These are phyloP conservation scores for Taeniopygia guttata DNA, from an alignment of 2,797 vertebrate species.

Conservation along the genomic window DNA sequence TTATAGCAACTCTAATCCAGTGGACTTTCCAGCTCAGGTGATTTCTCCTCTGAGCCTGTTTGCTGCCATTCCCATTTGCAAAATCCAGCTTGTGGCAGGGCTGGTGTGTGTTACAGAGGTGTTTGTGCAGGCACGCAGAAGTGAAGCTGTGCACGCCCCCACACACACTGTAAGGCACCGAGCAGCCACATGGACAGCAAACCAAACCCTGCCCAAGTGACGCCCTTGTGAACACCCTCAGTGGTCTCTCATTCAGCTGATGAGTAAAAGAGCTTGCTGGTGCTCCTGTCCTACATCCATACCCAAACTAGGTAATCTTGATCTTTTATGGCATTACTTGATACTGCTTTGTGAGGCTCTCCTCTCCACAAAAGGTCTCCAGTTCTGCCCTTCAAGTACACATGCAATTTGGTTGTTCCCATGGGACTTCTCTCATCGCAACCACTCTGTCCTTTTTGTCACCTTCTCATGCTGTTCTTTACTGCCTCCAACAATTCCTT, in stretches of 20 bases:
- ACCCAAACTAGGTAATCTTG: background rate
- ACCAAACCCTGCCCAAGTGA: fast-evolving
- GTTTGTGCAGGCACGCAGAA: background rate
- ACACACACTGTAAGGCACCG: background rate
- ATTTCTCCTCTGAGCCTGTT: background rate
- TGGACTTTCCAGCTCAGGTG: background rate
- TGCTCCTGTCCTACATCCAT: background rate
- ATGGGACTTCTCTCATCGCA: background rate
- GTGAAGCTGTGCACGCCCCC: fast-evolving
- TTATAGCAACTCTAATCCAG: background rate
- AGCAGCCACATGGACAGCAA: background rate
- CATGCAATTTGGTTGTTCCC: background rate
- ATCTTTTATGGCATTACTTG: background rate
- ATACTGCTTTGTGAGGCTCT: background rate
- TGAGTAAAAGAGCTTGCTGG: background rate
- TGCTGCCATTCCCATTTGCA: background rate
- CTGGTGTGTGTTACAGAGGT: fast-evolving
- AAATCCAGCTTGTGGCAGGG: background rate
- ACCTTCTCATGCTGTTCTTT: background rate
- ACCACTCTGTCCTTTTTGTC: background rate
- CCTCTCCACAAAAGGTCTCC: background rate
- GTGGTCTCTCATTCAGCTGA: background rate
- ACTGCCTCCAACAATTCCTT: background rate
- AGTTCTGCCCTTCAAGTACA: background rate
- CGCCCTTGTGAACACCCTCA: fast-evolving